Evolutionary conservation across 2,797 vertebrate species (phyloP), one percentile per base, ranked within the genome.

Genomic region (Onychomys torridus): DNA sequence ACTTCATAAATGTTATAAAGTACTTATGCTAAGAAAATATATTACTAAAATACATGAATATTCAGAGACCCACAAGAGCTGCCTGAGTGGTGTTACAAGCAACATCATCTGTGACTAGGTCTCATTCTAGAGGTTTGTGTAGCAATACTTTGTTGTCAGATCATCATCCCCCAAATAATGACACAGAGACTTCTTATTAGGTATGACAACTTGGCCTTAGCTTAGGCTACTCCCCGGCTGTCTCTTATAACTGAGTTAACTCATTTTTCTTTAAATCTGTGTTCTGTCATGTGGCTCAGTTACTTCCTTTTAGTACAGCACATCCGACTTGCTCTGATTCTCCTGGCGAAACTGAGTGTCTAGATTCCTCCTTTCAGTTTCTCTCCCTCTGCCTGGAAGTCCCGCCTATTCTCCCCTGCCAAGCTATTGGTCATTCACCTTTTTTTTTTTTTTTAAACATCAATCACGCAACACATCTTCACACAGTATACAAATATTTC

Each of bases 21-120:
- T 86, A 37, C 40, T 75, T 32, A 86, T 63, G 43, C 6, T 86
- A 92, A 94, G 89, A 75, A 94, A 85, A 40, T 55, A 75, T 32
- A 25, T 87, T 90, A 43, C 12, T 29, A 59, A 88, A 84, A 52
- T 37, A 93, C 29, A 1, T 52, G 19, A 40, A 16, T 43, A 93
- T 73, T 67, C 12, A 73, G 49, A 69, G 75, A 69, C 23, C 37
- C 27, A 40, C 55, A 61, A 75, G 12, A 29, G 59, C 14, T 82
- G 55, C 59, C 21, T 32, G 59, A 89, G 1, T 27, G 78, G 14
- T 46, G 17, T 4, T 55, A 19, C 19, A 55, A 55, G 61, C 40
- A 27, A 55, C 10, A 46, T 34, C 57, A 16, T 11, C 34, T 91
- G 32, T 34, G 52, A 16, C 59, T 79, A 2, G 29, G 14, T 6